Evolutionary conservation across 2,797 vertebrate genomes (phyloP), one percentile per base, ranked within the genome.

Genomic region (Danio albolineatus): DNA sequence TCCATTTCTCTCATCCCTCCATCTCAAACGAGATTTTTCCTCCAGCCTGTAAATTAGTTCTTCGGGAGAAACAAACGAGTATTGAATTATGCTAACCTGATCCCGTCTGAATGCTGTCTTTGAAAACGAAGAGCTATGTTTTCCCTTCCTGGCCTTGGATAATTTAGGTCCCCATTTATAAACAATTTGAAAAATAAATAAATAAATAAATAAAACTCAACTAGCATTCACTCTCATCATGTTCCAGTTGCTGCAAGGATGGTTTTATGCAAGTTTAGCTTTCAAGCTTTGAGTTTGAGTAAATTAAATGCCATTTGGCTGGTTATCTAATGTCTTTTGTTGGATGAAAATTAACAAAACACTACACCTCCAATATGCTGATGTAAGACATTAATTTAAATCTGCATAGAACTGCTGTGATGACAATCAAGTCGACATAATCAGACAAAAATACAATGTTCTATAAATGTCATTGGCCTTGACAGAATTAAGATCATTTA

Each of bases 31-130:
- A 73, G 13, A 36, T 83, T 85, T 82, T 69, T 78, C 51, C 73
- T 83, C 65, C 61, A 82, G 60, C 71, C 80, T 69, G 70, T 51
- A 82, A 86, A 85, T 84, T 72, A 77, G 75, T 76, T 82, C 78
- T 56, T 71, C 78, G 14, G 76, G 62, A 64, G 59, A 76, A 82
- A 72, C 82, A 86, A 84, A 70, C 56, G 39, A 64, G 81, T 81
- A 81, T 79, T 77, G 75, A 84, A 82, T 85, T 76, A 82, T 78
- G 56, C 70, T 81, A 87, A 82, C 73, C 17, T 76, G 38, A 82
- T 85, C 75, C 79, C 17, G 41, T 75, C 46, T 61, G 64, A 85
- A 46, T 54, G 57, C 51, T 70, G 66, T 71, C 71, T 72, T 57
- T 61, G 43, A 62, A 67, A 82, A 77, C 56, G 74, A 41, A 61